Evolutionary conservation across 2,797 vertebrate species (phyloP).

Genomic region (Enteromius radiatus): DNA sequence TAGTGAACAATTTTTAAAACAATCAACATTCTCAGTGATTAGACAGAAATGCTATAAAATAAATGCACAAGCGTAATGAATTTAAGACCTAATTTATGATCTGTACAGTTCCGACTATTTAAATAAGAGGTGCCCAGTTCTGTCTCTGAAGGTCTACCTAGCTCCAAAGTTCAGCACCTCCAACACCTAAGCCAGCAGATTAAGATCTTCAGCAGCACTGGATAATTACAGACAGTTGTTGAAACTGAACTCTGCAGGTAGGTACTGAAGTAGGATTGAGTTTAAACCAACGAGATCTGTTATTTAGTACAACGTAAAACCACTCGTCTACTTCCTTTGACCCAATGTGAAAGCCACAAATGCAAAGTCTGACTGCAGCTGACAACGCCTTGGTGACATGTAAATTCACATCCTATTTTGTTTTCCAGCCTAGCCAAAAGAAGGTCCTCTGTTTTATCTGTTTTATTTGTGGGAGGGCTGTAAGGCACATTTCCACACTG

Average conservation of each 20-base stretch:
- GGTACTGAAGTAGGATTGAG: neutral
- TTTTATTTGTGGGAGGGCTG: neutral
- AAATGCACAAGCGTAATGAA: neutral
- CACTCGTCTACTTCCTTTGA: constrained; percentile 68
- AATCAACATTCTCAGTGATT: neutral
- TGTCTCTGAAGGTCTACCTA: neutral
- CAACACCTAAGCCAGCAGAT: neutral
- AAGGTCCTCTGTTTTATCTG: neutral
- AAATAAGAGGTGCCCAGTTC: neutral
- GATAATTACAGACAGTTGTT: neutral
- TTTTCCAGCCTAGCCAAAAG: constrained; percentile 45
- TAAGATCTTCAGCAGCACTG: neutral
- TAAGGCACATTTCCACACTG: constrained; percentile 60
- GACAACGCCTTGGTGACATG: constrained; percentile 70
- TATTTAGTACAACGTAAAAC: neutral
- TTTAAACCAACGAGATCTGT: neutral
- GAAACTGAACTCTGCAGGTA: neutral
- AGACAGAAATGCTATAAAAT: neutral
- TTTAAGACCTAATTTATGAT: neutral
- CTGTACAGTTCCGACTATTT: neutral
- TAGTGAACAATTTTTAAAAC: neutral
- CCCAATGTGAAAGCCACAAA: constrained; percentile 46
- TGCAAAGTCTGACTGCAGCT: constrained; percentile 69
- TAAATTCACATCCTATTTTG: neutral
- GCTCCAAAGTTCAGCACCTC: neutral